Conservation (phyloP, 2,797 vertebrate genomes). For the Salmo trutta region DNA sequence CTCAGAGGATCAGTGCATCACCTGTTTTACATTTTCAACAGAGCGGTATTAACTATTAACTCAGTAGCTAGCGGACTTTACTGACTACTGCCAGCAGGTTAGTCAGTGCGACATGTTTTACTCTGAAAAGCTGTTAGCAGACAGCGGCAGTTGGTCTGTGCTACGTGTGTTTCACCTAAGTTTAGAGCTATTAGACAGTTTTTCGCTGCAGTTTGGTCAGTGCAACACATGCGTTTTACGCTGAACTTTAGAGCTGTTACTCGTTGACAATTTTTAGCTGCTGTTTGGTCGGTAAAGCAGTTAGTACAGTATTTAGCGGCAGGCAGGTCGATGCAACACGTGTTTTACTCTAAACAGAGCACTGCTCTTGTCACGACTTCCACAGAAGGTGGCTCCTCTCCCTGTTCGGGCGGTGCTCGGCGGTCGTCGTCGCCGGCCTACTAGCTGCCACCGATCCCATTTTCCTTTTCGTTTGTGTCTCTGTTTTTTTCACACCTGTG, state of each 20-base stretch:
- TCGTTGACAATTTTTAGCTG: background rate
- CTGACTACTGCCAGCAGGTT: background rate
- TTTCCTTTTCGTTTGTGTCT: no score
- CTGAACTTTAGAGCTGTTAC: no score
- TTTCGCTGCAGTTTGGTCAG: background rate
- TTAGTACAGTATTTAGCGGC: background rate
- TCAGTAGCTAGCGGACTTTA: background rate
- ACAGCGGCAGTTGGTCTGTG: background rate
- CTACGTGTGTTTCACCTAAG: no score
- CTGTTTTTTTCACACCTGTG: no score
- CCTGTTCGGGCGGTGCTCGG: no score
- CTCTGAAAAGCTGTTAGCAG: background rate
- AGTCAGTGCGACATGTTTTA: background rate
- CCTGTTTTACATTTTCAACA: background rate
- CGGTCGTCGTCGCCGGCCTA: no score
- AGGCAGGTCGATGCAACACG: background rate
- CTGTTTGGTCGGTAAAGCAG: no score
- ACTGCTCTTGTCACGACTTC: background rate
- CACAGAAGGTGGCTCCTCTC: no score
- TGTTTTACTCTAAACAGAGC: background rate
- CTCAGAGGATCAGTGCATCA: background rate
- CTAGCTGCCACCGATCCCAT: no score
- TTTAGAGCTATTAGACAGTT: background rate
- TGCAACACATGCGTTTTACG: background rate
- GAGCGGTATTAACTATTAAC: background rate